phyloP scores from a whole-genome alignment of 2,797 vertebrate genomes.

The Semotilus atromaculatus region DNA sequence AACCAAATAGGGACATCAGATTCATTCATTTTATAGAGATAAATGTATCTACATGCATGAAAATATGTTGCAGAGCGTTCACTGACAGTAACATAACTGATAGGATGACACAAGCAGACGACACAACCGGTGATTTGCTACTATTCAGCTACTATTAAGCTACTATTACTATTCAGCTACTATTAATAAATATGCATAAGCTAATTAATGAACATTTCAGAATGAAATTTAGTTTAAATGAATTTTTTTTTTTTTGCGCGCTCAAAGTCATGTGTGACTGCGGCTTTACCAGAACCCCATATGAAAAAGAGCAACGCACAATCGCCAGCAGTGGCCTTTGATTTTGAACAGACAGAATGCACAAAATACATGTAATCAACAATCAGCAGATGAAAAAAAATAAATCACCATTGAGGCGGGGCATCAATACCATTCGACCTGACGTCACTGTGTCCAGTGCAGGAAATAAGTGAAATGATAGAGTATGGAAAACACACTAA shows the following conservation, averaged over 20 bases:
- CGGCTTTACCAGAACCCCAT: not conserved
- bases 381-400: not conserved
- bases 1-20: not conserved
- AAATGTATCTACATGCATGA: not conserved
- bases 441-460: not conserved
- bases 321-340: not conserved
- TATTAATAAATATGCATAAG: too few species aligned
- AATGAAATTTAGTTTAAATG: too few species aligned
- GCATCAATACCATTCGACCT: not conserved
- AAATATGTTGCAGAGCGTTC: not conserved
- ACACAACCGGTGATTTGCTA: too few species aligned
- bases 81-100: not conserved
- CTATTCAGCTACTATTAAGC: too few species aligned
- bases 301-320: not conserved
- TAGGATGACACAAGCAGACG: not conserved
- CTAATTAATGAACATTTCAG: too few species aligned
- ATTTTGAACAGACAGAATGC: not conserved
- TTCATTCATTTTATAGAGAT: not conserved
- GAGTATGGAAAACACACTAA: not conserved
- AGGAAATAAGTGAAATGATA: not conserved
- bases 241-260: too few species aligned
- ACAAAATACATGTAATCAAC: not conserved
- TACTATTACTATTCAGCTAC: too few species aligned
- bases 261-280: too few species aligned
- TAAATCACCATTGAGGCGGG: not conserved